Conservation (phyloP, 2,888 invertebrate species). For the Embidobia sp. region DNA sequence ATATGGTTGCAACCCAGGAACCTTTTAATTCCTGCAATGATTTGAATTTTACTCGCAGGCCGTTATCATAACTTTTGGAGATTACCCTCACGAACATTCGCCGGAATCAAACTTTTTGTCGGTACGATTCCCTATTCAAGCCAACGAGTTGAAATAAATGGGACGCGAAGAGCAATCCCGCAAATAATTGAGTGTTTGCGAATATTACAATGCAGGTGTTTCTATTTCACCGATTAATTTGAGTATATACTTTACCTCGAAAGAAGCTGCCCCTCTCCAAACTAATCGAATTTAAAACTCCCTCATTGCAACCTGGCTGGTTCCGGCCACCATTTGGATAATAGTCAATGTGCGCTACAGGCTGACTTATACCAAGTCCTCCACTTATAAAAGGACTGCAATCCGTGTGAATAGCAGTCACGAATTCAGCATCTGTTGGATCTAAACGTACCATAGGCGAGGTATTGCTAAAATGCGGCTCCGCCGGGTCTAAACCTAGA, state of each 20-base stretch:
- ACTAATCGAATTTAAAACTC: slow-evolving; percentile 85
- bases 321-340: slow-evolving; percentile 94
- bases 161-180: too few relatives aligned
- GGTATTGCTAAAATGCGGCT: slow-evolving; percentile 93
- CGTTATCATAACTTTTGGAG: too few relatives aligned
- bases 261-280: slow-evolving; percentile 85
- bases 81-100: too few relatives aligned
- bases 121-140: too few relatives aligned
- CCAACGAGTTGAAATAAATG: too few relatives aligned
- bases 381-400: slow-evolving; percentile 89
- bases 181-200: too few relatives aligned
- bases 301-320: slow-evolving; percentile 87
- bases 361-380: slow-evolving; percentile 90
- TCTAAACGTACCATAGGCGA: slow-evolving; percentile 91
- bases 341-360: slow-evolving; percentile 94
- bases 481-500: slow-evolving; percentile 91
- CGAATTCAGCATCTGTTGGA: slow-evolving; percentile 92
- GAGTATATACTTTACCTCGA: slow-evolving; percentile 81
- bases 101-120: too few relatives aligned
- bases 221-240: too few relatives aligned
- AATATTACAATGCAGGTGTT: too few relatives aligned
- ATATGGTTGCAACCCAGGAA: slow-evolving; percentile 94
- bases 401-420: slow-evolving; percentile 95
- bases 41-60: too few relatives aligned
- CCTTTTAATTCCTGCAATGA: slow-evolving; percentile 84